Conservation (phyloP, 1,140 invertebrate genomes). For the Zophobas morio region DNA sequence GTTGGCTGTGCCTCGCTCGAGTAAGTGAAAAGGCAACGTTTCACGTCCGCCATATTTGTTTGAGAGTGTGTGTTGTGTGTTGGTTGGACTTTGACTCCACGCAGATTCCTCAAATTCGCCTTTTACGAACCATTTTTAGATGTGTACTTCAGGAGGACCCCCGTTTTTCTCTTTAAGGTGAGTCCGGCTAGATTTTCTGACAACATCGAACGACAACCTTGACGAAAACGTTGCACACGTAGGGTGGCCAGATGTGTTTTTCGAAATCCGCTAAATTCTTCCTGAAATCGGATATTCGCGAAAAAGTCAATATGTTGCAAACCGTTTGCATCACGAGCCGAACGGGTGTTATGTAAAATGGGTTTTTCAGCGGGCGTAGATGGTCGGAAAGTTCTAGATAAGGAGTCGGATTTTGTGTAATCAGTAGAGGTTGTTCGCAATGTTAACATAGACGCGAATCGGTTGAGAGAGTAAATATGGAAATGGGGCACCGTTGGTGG, state of each 20-base stretch:
- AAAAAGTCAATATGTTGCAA: background rate
- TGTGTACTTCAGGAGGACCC: slow-evolving; percentile 8
- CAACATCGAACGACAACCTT: slow-evolving; percentile 3
- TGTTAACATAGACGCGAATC: too few relatives aligned
- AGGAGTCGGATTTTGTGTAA: too few relatives aligned
- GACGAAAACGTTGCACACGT: background rate
- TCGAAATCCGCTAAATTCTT: background rate
- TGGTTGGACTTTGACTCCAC: slow-evolving; percentile 8
- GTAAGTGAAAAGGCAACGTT: slow-evolving; percentile 36
- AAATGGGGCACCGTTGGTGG: too few relatives aligned
- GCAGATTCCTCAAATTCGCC: background rate
- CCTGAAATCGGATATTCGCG: background rate
- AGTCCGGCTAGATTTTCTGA: background rate
- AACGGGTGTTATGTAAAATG: too few relatives aligned
- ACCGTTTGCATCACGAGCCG: too few relatives aligned
- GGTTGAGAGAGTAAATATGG: too few relatives aligned
- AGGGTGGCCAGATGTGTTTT: slow-evolving; percentile 13
- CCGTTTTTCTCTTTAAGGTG: slow-evolving; percentile 22
- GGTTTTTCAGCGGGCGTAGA: too few relatives aligned
- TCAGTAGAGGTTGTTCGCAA: too few relatives aligned
- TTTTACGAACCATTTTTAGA: slow-evolving; percentile 10
- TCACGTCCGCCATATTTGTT: slow-evolving; percentile 31
- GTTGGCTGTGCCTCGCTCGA: slow-evolving; percentile 16
- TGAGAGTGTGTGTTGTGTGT: slow-evolving; percentile 40
- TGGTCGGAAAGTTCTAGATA: too few relatives aligned